Evolutionary conservation across 2,113 vertebrate genomes (phyloP).

Genomic region (Labeo catla): DNA sequence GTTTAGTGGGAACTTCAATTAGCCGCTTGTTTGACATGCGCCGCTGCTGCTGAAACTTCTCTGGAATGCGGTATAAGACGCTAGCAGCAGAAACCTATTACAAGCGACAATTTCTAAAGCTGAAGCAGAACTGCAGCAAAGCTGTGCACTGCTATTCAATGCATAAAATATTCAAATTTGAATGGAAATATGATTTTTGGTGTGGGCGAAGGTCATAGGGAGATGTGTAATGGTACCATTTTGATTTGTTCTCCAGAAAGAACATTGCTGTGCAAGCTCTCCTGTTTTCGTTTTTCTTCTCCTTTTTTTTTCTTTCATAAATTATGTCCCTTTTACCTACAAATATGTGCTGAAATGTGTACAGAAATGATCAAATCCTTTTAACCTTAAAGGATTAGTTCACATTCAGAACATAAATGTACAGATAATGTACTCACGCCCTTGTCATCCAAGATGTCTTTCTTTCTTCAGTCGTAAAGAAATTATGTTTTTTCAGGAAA

Average conservation of each 20-base stretch:
- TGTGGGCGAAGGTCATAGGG: background rate
- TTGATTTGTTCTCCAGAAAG: conserved; percentile 15
- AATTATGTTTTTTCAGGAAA: too few species aligned
- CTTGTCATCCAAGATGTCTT: too few species aligned
- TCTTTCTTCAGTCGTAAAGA: too few species aligned
- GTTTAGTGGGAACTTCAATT: conserved; percentile 37
- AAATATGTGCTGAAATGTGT: background rate
- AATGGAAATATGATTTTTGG: conserved; percentile 28
- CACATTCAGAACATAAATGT: too few species aligned
- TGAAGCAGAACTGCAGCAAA: background rate
- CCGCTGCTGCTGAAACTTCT: conserved; percentile 22
- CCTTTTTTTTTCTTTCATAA: background rate
- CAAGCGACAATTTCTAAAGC: conserved; percentile 19
- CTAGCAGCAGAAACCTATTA: conserved; percentile 30
- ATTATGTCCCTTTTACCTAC: background rate
- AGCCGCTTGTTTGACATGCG: conserved; percentile 33
- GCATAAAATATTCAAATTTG: conserved; percentile 25
- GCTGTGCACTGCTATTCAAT: conserved; percentile 37
- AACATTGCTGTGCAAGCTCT: conserved; percentile 40
- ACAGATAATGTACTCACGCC: too few species aligned
- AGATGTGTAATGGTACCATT: background rate
- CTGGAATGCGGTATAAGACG: conserved; percentile 3
- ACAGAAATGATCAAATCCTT: rapidly evolving
- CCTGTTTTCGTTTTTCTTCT: background rate
- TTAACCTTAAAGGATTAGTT: background rate